These are phyloP conservation scores for Tipula unca DNA, from an alignment of 2,888 invertebrate species.

Conservation along the genomic window DNA sequence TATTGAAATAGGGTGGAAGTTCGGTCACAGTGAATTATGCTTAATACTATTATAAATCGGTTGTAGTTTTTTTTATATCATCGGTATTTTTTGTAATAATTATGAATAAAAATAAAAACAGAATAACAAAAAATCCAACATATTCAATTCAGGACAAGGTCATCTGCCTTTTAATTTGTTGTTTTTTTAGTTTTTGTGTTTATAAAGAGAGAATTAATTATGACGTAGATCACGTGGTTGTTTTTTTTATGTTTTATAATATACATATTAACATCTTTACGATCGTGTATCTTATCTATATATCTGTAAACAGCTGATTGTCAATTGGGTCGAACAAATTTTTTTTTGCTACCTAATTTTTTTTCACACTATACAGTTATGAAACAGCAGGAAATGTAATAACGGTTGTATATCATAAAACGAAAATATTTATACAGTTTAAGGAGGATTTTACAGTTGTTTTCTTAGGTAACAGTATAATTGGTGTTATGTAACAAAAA, in stretches of 20 bases:
- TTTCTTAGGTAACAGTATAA: neutral
- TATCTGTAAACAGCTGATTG: neutral
- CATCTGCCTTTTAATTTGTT: conserved; percentile 9
- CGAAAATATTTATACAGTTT: neutral
- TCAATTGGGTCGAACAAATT: neutral
- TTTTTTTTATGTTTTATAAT: neutral
- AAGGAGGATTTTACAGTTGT: neutral
- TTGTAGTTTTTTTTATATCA: neutral
- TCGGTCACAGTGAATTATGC: neutral
- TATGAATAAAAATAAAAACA: neutral
- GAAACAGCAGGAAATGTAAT: neutral
- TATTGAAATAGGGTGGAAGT: neutral
- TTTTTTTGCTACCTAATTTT: neutral
- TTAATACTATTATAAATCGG: neutral
- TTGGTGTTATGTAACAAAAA: neutral
- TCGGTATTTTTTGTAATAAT: neutral
- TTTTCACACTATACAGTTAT: neutral
- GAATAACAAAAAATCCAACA: conserved; percentile 15
- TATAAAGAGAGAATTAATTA: neutral
- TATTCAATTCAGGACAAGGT: conserved; percentile 20
- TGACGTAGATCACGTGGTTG: neutral
- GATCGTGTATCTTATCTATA: neutral
- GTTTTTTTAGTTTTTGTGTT: neutral
- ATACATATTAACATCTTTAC: neutral
- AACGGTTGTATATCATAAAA: neutral